A percentile compares a stretch with the other conserved stretches of the same genome.
Conservation (phyloP, 2,797 vertebrate species). For the Malacoctenus gilli region DNA sequence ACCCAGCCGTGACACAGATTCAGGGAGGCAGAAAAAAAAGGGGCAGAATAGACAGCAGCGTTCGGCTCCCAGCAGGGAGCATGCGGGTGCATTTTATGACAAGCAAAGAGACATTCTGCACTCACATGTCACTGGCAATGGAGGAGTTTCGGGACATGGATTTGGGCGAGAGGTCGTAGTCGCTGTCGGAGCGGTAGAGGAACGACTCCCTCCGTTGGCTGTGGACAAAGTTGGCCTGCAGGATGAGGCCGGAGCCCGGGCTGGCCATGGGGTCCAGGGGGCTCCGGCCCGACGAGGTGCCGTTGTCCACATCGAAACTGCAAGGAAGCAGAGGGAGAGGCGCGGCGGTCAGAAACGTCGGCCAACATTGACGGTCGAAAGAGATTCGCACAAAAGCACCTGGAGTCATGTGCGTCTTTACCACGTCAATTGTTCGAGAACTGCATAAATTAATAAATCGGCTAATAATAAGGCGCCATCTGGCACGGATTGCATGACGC, state of each 20-base stretch:
- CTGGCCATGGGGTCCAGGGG: conserved; percentile 98
- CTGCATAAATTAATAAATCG: background rate
- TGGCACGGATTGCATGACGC: conserved; percentile 2
- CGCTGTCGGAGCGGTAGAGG: conserved; percentile 96
- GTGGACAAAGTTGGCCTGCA: conserved; percentile 98
- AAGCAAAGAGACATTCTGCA: conserved; percentile 28
- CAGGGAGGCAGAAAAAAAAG: conserved; percentile 16
- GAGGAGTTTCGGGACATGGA: conserved; percentile 99
- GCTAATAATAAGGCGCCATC: background rate
- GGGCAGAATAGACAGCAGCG: background rate
- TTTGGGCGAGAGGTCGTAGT: conserved; percentile 98
- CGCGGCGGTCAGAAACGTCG: too few species aligned
- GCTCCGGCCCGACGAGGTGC: conserved; percentile 95
- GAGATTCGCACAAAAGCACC: too few species aligned
- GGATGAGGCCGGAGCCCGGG: conserved; percentile 96
- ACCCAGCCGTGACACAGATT: conserved; percentile 25
- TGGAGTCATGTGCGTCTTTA: background rate
- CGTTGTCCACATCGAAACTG: conserved; percentile 99
- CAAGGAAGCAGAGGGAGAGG: conserved; percentile 16
- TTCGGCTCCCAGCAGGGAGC: conserved; percentile 1
- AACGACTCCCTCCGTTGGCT: conserved; percentile 98
- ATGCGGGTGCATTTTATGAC: background rate
- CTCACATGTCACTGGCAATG: conserved; percentile 99
- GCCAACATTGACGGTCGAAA: too few species aligned
- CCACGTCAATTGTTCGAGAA: too few species aligned